Evolutionary conservation across 2,113 vertebrate genomes (phyloP).

Genomic region (Sylvia atricapilla): DNA sequence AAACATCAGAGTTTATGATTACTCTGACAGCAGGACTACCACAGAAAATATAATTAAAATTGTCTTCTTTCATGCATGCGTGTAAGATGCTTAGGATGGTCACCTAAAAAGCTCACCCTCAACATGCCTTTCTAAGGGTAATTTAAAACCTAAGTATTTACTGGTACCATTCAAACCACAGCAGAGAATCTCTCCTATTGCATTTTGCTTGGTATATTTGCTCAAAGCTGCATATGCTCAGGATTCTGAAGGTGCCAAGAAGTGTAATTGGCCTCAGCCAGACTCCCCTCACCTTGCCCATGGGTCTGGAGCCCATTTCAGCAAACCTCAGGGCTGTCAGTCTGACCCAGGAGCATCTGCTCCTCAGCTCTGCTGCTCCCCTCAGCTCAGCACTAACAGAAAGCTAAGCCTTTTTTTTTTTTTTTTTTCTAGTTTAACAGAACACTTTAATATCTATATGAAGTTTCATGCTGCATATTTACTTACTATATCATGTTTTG

Average conservation of each 20-base stretch:
- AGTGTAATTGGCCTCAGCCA: neutral
- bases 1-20: conserved; percentile 27
- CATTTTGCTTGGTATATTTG: neutral
- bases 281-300: neutral
- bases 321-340: neutral
- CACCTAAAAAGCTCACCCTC: neutral
- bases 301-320: neutral
- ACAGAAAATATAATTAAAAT: conserved; percentile 37
- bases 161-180: neutral
- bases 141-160: neutral
- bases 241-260: neutral
- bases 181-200: neutral
- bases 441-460: neutral
- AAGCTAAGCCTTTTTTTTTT: neutral
- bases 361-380: neutral
- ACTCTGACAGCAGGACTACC: neutral
- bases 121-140: neutral
- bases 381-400: neutral
- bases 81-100: neutral
- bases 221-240: fast-evolving
- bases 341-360: neutral
- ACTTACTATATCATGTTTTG: neutral
- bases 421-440: neutral
- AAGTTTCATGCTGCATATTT: neutral
- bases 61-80: neutral